Evolutionary conservation across 2,888 invertebrate genomes (phyloP).

Genomic region (Drosophila nr. medialis): DNA sequence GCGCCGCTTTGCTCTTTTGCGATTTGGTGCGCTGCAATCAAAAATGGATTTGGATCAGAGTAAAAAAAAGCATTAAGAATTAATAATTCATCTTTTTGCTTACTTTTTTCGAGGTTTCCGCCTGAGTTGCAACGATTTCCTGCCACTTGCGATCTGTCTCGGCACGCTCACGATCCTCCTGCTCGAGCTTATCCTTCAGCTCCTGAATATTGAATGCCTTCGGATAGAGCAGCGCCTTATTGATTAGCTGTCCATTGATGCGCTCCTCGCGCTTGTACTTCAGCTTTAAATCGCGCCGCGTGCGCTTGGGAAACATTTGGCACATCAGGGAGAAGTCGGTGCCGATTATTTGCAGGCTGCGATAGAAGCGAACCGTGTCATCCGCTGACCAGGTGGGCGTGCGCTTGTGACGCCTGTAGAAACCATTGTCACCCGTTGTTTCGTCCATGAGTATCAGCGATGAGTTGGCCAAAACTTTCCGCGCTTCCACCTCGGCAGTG

Average conservation of each 20-base stretch:
- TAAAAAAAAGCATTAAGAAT: not conserved
- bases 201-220: conserved; percentile 89
- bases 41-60: not conserved
- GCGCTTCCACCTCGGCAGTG: conserved; percentile 87
- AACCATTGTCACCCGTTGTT: conserved; percentile 86
- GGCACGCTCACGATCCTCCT: conserved; percentile 83
- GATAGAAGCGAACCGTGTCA: conserved; percentile 96
- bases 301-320: conserved; percentile 91
- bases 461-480: conserved; percentile 88
- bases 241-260: conserved; percentile 89
- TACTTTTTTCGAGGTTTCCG: conserved; percentile 74
- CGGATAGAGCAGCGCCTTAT: conserved; percentile 90
- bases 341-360: conserved; percentile 94
- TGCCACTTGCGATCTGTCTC: conserved; percentile 71
- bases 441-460: conserved; percentile 89
- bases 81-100: not conserved
- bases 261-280: conserved; percentile 97
- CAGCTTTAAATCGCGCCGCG: conserved; percentile 92
- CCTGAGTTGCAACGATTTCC: conserved; percentile 65
- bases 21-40: conserved; percentile 44
- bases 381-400: conserved; percentile 90
- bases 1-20: conserved; percentile 63
- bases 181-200: conserved; percentile 86
- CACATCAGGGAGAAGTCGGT: conserved; percentile 97
- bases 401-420: conserved; percentile 88